Evolutionary conservation across 1,140 invertebrate species (phyloP).

Genomic region (Caenorhabditis brenneri): DNA sequence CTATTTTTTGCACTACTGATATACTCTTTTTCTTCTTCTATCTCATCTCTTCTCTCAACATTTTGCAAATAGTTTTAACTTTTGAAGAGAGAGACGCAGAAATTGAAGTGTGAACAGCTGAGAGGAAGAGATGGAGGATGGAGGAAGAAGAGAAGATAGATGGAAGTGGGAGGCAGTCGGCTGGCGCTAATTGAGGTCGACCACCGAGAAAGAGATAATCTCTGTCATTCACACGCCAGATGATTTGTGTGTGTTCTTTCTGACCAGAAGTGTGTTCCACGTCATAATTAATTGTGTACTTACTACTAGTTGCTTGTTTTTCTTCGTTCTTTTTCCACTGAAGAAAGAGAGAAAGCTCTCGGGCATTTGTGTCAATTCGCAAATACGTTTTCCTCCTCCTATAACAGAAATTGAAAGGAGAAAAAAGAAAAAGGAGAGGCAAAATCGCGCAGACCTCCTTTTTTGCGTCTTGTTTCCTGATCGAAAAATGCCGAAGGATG

Average conservation of each 20-base stretch:
- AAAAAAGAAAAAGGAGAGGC: background rate
- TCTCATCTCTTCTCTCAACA: background rate
- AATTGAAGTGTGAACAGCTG: constrained; percentile 36
- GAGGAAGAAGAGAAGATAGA: constrained; percentile 1
- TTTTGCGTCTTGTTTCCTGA: constrained; percentile 5
- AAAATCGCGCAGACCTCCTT: background rate
- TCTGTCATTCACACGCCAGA: constrained; percentile 35
- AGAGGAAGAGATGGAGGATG: background rate
- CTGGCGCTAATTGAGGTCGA: constrained; percentile 34
- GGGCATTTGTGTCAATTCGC: constrained; percentile 25
- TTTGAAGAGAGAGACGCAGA: constrained; percentile 26
- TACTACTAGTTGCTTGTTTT: constrained; percentile 17
- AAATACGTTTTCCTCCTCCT: constrained; percentile 20
- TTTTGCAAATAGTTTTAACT: constrained; percentile 4
- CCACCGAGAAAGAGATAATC: constrained; percentile 36
- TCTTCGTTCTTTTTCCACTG: background rate
- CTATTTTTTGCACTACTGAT: background rate
- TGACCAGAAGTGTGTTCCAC: background rate
- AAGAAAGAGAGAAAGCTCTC: background rate
- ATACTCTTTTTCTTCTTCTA: background rate
- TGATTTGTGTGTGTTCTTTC: constrained; percentile 10
- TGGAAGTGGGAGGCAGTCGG: constrained; percentile 4
- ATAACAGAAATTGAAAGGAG: constrained; percentile 18
- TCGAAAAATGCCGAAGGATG: constrained; percentile 10
- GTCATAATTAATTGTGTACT: constrained; percentile 32